These are phyloP conservation scores for Cheilosia soror DNA, from an alignment of 2,888 invertebrate species.

Conservation along the genomic window DNA sequence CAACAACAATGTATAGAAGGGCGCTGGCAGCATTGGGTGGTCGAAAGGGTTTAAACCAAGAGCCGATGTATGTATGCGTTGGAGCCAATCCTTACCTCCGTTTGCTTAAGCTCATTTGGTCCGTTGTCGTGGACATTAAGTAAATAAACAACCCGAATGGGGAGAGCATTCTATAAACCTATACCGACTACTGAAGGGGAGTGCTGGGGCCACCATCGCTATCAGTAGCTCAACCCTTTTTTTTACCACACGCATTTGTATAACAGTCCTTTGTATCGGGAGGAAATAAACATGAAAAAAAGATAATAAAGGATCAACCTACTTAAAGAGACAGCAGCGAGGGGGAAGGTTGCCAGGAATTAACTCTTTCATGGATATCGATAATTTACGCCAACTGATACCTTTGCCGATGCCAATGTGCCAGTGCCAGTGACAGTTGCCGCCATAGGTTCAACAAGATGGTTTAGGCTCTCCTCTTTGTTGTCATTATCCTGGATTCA, in stretches of 20 bases:
- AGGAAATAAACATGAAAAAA: conserved; percentile 29
- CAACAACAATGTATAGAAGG: not conserved
- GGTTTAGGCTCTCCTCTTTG: conserved; percentile 17
- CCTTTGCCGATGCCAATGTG: not conserved
- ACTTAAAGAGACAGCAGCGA: conserved; percentile 35
- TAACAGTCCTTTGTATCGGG: conserved; percentile 41
- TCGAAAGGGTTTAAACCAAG: conserved; percentile 36
- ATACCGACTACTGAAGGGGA: not conserved
- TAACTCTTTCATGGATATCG: conserved; percentile 74
- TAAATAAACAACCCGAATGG: conserved; percentile 26
- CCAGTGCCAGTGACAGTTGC: conserved; percentile 44
- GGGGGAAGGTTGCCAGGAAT: conserved; percentile 39
- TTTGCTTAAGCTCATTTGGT: conserved; percentile 58
- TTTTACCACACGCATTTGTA: conserved; percentile 57
- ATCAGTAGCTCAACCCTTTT: conserved; percentile 60
- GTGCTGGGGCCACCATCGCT: conserved; percentile 43
- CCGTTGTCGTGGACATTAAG: conserved; percentile 62
- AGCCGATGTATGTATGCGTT: not conserved
- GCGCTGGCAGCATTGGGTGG: not conserved
- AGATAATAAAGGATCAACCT: conserved; percentile 67
- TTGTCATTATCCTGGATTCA: conserved; percentile 54
- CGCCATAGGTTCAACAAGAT: conserved; percentile 48
- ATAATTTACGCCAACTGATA: conserved; percentile 71
- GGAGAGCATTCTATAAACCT: not conserved
- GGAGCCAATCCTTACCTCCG: conserved; percentile 49